Conservation (phyloP, 2,797 vertebrate genomes). For the Limosa lapponica region DNA sequence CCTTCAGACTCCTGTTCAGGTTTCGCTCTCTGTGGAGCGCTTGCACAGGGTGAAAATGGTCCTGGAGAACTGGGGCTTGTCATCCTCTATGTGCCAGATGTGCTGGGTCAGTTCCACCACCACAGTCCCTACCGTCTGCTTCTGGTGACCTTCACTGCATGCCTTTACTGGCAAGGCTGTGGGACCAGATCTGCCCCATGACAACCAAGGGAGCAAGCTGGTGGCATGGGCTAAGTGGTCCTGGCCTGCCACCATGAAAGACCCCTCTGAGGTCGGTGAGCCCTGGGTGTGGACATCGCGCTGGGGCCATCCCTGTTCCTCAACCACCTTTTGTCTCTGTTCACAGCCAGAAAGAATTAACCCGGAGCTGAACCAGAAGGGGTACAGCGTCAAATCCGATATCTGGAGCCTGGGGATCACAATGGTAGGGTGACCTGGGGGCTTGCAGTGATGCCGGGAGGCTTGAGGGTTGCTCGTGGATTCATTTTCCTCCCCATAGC, state of each 20-base stretch:
- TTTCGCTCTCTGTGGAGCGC: not conserved
- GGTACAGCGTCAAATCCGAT: constrained; percentile 97
- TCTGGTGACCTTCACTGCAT: not conserved
- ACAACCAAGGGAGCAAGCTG: not conserved
- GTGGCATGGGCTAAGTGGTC: not conserved
- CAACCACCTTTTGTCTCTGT: not conserved
- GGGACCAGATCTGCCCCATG: not conserved
- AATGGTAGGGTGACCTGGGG: constrained; percentile 81
- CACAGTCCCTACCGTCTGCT: not conserved
- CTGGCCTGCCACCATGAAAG: not conserved
- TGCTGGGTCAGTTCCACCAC: not conserved
- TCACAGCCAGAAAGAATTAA: constrained; percentile 96
- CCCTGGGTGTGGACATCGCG: fast-evolving
- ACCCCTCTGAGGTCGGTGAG: fast-evolving
- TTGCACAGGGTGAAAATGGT: not conserved
- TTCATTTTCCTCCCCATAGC: not conserved
- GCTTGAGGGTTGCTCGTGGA: fast-evolving
- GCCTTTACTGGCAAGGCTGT: not conserved
- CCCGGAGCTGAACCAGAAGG: constrained; percentile 96
- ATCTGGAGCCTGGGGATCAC: constrained; percentile 99
- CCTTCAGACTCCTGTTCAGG: not conserved
- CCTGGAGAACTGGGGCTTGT: not conserved
- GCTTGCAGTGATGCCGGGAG: not conserved
- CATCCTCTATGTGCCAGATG: fast-evolving
- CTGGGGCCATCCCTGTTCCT: not conserved